These are phyloP conservation scores for Eunapius fragilis DNA, from an alignment of 37 sponge, comb jelly and placozoan genomes.

Conservation along the genomic window DNA sequence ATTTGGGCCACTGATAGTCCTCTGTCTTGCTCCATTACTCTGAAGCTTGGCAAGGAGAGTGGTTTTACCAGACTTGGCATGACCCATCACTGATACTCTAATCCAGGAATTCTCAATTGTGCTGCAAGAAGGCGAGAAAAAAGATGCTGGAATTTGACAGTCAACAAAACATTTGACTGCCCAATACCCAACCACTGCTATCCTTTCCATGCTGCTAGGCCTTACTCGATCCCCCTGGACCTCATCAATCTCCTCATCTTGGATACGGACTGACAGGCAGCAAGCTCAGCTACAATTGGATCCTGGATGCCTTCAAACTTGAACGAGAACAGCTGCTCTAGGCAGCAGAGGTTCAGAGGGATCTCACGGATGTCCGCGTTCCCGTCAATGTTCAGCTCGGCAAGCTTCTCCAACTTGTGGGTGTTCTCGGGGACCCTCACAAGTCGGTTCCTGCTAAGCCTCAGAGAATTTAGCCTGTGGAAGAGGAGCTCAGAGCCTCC, in stretches of 20 bases:
- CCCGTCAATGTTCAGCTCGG: conserved; percentile 23
- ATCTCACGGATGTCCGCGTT: conserved; percentile 31
- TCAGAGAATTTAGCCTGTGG: conserved; percentile 40
- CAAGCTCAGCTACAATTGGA: conserved; percentile 43
- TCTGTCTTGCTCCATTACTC: neutral
- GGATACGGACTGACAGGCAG: neutral
- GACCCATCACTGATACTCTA: conserved; percentile 72
- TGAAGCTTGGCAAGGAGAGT: conserved; percentile 35
- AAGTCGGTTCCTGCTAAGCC: conserved; percentile 40
- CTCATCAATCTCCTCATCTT: conserved; percentile 47
- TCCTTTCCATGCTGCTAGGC: too few relatives aligned
- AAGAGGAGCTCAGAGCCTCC: conserved; percentile 7
- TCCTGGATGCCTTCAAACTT: conserved; percentile 50
- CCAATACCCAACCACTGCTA: too few relatives aligned
- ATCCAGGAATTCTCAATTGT: conserved; percentile 42
- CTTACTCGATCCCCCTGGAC: conserved; percentile 48
- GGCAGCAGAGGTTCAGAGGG: conserved; percentile 20
- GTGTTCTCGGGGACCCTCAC: conserved; percentile 26
- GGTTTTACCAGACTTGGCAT: conserved; percentile 56
- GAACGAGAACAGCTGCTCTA: conserved; percentile 38
- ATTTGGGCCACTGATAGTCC: neutral
- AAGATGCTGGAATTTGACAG: too few relatives aligned
- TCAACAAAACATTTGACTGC: too few relatives aligned
- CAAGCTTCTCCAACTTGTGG: conserved; percentile 23
- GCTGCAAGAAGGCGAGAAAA: too few relatives aligned